Conservation (phyloP, 2,888 invertebrate species). For the Chamaedrilus cognettii region DNA sequence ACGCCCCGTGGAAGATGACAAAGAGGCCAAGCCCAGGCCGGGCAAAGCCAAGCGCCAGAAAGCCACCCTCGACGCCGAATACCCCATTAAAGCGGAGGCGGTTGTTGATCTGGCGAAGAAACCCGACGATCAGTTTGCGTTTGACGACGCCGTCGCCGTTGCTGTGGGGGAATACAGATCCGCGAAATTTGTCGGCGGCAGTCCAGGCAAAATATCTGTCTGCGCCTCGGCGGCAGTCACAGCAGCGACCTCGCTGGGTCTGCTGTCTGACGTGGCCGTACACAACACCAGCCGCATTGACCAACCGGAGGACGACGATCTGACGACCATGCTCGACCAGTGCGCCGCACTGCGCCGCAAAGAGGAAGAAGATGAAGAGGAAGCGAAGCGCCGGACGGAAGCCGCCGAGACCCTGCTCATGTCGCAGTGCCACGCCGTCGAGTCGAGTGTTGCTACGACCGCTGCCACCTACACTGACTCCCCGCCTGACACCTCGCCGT, state of each 20-base stretch:
- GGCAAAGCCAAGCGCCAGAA: neutral
- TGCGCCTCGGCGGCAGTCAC: too few species aligned
- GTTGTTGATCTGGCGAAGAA: neutral
- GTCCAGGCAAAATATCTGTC: too few species aligned
- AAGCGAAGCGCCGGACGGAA: neutral
- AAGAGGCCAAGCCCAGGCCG: neutral
- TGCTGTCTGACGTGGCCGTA: neutral
- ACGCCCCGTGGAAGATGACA: neutral
- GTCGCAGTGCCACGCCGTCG: slow-evolving; percentile 7
- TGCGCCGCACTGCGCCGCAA: neutral
- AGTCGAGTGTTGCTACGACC: neutral
- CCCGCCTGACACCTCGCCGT: slow-evolving; percentile 15
- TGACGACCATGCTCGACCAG: neutral
- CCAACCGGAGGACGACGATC: neutral
- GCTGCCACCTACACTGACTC: slow-evolving; percentile 9
- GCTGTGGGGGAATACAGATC: neutral
- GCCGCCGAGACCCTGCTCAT: slow-evolving; percentile 12
- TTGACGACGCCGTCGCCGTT: neutral
- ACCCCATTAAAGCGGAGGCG: neutral
- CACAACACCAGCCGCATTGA: neutral
- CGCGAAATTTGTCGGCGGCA: neutral
- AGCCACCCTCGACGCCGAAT: neutral
- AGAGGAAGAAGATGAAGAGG: slow-evolving; percentile 6
- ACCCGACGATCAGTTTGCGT: neutral
- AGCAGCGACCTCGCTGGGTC: neutral